A percentile compares a stretch with the other conserved stretches of the same genome.
Conservation (phyloP, 1,140 invertebrate genomes). For the Drosophila pandora region DNA sequence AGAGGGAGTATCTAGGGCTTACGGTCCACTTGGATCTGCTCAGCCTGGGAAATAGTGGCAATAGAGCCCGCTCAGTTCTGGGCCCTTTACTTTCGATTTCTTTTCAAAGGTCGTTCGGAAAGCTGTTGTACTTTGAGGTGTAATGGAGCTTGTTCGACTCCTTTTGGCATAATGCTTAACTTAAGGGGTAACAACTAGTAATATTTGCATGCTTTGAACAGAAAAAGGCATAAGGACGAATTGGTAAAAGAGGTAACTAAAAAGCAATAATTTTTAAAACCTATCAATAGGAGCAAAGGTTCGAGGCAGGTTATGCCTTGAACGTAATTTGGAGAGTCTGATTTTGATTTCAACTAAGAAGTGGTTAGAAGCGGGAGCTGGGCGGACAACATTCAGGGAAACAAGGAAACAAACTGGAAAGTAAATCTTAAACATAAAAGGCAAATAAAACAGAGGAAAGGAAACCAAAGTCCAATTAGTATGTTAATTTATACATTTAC, state of each 20-base stretch:
- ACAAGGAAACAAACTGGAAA: neutral
- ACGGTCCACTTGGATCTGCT: constrained; percentile 7
- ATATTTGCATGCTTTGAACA: constrained; percentile 50
- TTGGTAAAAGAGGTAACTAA: constrained; percentile 4
- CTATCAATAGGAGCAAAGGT: constrained; percentile 28
- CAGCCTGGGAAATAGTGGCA: neutral
- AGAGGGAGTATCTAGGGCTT: constrained; percentile 8
- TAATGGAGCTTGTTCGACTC: constrained; percentile 12
- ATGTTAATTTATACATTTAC: constrained; percentile 52
- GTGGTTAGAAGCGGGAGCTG: constrained; percentile 5
- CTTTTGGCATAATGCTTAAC: constrained; percentile 36
- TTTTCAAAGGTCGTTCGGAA: constrained; percentile 18
- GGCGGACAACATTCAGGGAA: neutral
- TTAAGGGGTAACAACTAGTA: constrained; percentile 59
- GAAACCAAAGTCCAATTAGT: constrained; percentile 52
- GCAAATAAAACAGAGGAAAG: constrained; percentile 24
- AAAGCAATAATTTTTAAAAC: constrained; percentile 1
- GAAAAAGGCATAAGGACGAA: constrained; percentile 28
- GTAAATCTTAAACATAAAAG: constrained; percentile 11
- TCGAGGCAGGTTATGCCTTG: constrained; percentile 1
- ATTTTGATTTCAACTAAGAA: constrained; percentile 35
- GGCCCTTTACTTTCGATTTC: constrained; percentile 42
- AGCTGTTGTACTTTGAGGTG: constrained; percentile 4
- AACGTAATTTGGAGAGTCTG: constrained; percentile 30
- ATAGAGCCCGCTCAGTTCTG: constrained; percentile 15